phyloP scores from a whole-genome alignment of 2,888 invertebrate genomes.

The Ctena decussata region DNA sequence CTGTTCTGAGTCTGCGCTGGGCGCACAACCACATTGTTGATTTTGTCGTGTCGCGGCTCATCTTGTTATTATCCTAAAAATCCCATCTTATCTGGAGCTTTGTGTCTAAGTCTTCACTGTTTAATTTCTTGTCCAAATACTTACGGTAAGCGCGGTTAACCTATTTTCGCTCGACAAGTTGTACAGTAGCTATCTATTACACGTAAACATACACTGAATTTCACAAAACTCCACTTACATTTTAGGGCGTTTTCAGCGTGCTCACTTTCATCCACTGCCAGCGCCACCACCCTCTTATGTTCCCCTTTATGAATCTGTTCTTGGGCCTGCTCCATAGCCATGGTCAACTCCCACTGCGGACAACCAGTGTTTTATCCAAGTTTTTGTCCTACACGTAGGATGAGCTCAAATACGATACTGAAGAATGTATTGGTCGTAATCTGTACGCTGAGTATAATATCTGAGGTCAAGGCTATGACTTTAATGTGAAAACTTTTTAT shows the following conservation, averaged over 20 bases:
- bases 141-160: no score
- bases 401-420: background rate
- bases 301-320: background rate
- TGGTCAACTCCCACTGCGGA: background rate
- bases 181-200: no score
- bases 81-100: no score
- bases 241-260: slow-evolving; percentile 58
- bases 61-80: no score
- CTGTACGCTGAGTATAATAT: background rate
- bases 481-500: background rate
- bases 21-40: no score
- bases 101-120: no score
- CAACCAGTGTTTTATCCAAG: background rate
- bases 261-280: slow-evolving; percentile 62
- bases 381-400: no score
- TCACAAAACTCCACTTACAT: slow-evolving; percentile 64
- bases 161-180: no score
- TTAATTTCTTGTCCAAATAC: no score
- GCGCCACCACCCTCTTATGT: slow-evolving; percentile 40
- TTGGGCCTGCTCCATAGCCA: background rate
- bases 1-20: no score
- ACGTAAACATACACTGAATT: no score
- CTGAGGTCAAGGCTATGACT: background rate
- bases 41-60: no score
- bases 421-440: background rate